Conservation (phyloP, 1,140 invertebrate species). For the Bombus superbus region DNA sequence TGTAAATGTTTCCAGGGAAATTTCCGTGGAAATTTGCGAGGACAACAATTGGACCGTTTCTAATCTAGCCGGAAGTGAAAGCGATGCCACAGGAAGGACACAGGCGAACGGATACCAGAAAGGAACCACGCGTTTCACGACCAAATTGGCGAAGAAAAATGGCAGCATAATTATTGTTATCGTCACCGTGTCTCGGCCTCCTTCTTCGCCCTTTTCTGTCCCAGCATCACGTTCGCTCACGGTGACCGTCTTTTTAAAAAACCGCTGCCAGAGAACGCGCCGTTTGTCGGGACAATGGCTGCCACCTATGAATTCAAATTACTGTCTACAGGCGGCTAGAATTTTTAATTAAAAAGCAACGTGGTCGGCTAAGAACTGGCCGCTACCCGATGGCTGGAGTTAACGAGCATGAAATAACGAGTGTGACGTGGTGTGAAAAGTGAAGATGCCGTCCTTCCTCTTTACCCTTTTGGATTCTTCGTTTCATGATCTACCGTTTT, state of each 20-base stretch:
- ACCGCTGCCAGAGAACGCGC: not conserved
- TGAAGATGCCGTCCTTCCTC: not conserved
- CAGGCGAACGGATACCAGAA: too few relatives aligned
- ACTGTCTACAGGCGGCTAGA: slow-evolving; percentile 18
- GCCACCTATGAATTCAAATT: slow-evolving; percentile 45
- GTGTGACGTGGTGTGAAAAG: slow-evolving; percentile 18
- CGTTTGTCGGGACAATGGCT: slow-evolving; percentile 11
- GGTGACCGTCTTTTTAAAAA: slow-evolving; percentile 20
- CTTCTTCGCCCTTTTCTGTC: not conserved
- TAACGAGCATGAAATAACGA: slow-evolving; percentile 51
- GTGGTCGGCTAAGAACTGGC: not conserved
- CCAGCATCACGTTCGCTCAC: not conserved
- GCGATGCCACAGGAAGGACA: not conserved
- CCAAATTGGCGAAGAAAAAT: slow-evolving; percentile 18
- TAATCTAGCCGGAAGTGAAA: slow-evolving; percentile 22
- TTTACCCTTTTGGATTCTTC: not conserved
- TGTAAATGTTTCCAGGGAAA: not conserved
- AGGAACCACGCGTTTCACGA: not conserved
- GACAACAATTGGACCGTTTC: not conserved
- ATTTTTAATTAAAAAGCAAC: slow-evolving; percentile 50
- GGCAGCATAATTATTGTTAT: slow-evolving; percentile 44
- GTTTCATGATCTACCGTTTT: not conserved
- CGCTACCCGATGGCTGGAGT: slow-evolving; percentile 8
- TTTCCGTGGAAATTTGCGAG: not conserved
- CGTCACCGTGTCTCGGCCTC: not conserved